Evolutionary conservation across 2,888 invertebrate species (phyloP).

Genomic region (Dynastes maya): DNA sequence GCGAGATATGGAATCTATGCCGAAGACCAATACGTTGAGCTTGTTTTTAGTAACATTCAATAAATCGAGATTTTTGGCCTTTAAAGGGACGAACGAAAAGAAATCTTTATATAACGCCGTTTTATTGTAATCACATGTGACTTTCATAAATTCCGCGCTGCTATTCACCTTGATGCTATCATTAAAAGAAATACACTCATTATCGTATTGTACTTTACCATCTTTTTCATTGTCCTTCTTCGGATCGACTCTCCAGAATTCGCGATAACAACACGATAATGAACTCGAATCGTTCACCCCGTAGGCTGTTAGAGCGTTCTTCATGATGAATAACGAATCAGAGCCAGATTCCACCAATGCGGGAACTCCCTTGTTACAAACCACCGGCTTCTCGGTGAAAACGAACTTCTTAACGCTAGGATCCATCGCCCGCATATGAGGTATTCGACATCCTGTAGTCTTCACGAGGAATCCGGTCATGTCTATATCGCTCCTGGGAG

Average conservation of each 20-base stretch:
- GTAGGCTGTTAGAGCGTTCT: conserved; percentile 71
- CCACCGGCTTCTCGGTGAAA: conserved; percentile 70
- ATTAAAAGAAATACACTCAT: conserved; percentile 72
- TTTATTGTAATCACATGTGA: conserved; percentile 74
- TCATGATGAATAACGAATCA: conserved; percentile 75
- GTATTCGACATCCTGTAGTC: conserved; percentile 80
- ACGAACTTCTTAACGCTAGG: conserved; percentile 73
- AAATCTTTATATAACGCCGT: conserved; percentile 78
- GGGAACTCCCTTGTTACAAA: conserved; percentile 72
- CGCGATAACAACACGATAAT: conserved; percentile 76
- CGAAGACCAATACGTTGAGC: conserved; percentile 85
- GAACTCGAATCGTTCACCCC: conserved; percentile 70
- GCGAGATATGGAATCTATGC: conserved; percentile 89
- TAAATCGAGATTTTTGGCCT: conserved; percentile 61
- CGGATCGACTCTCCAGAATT: conserved; percentile 74
- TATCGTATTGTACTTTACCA: conserved; percentile 71
- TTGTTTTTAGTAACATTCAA: conserved; percentile 6
- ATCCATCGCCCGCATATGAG: conserved; percentile 77
- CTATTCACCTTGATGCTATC: conserved; percentile 68
- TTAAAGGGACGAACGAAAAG: conserved; percentile 77
- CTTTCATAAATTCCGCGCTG: conserved; percentile 77
- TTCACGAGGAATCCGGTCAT: conserved; percentile 67
- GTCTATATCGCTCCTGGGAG: conserved; percentile 16
- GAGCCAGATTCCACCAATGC: conserved; percentile 75
- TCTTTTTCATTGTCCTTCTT: conserved; percentile 71